Evolutionary conservation across 2,888 invertebrate genomes (phyloP), one percentile per base, ranked within the genome.

Genomic region (Stenodema calcarata): DNA sequence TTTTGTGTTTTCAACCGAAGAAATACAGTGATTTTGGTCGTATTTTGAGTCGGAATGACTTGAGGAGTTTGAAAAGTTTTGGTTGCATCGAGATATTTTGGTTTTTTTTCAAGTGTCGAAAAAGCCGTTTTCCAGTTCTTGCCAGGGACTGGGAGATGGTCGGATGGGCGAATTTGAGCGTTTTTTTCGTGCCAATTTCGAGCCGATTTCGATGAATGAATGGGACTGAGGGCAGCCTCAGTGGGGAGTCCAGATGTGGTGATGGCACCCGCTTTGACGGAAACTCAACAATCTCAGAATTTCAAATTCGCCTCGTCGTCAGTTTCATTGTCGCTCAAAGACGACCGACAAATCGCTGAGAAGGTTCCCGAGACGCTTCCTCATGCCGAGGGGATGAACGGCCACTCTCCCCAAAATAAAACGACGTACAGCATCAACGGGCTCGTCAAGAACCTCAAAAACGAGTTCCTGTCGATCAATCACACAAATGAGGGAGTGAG

Each of bases 261-360:
- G 94, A 97, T 97, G 97, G 97, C 97, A 94, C 97, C 97, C 93
- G 97, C 97, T 93, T 94, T 97, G 92, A 95, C 96, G 91, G 96
- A 96, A 93, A 91, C 92, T 9, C 78, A 76, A 88, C 89, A 89
- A 88, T 89, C 90, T 90, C 89, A 92, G 89, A 91, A 90, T 89
- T 92, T 92, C 91, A 91, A 92, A 89, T 93, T 90, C 92, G 92
- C 89, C 92, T 92, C 89, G 92, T 93, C 89, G 12, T 93, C 89
- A 11, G 87, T 81, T 44, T 86, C 84, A 12, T 80, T 88, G 47
- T 87, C 87, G 42, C 62, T 88, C 75, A 87, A 87, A 84, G 54
- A 44, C 41, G 11, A n/a, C 30, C 23, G 27, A 12, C 23, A 18
- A 6, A n/a, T 18, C 27, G 6, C 18, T 18, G n/a, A 18, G 16